Percentiles rank a stretch among this genome's conserved stretches.
These are phyloP conservation scores for Rotaria sp. DNA, from an alignment of 2,888 invertebrate genomes.

Conservation along the genomic window DNA sequence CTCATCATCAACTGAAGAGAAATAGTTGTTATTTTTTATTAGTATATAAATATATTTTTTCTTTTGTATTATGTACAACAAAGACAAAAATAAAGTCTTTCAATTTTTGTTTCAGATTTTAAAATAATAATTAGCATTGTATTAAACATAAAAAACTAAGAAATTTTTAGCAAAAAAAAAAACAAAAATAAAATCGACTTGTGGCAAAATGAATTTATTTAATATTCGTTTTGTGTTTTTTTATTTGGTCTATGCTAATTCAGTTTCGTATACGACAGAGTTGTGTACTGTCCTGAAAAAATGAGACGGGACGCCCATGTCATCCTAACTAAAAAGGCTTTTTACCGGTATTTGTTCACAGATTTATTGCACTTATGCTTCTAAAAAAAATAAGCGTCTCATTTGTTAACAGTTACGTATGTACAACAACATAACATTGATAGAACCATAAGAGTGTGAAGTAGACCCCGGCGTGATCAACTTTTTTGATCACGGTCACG, in stretches of 20 bases:
- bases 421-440: too few species aligned
- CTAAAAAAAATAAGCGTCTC: too few species aligned
- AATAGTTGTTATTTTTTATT: neutral
- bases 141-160: slow-evolving; percentile 39
- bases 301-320: too few species aligned
- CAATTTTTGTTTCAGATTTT: neutral
- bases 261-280: neutral
- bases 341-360: too few species aligned
- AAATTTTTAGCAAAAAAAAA: slow-evolving; percentile 38
- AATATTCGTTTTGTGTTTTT: neutral
- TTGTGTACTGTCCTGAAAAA: too few species aligned
- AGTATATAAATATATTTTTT: neutral
- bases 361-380: too few species aligned
- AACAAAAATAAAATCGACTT: slow-evolving; percentile 39
- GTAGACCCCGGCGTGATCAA: too few species aligned
- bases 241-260: neutral
- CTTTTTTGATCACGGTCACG: too few species aligned
- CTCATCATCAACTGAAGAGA: neutral
- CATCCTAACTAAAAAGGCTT: too few species aligned
- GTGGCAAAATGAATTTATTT: slow-evolving; percentile 32
- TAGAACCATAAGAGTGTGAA: too few species aligned
- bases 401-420: too few species aligned
- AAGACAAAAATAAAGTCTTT: neutral
- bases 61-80: neutral
- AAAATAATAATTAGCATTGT: too few species aligned